Evolutionary conservation across 2,113 vertebrate genomes (phyloP).

Genomic region (Abramis brama): DNA sequence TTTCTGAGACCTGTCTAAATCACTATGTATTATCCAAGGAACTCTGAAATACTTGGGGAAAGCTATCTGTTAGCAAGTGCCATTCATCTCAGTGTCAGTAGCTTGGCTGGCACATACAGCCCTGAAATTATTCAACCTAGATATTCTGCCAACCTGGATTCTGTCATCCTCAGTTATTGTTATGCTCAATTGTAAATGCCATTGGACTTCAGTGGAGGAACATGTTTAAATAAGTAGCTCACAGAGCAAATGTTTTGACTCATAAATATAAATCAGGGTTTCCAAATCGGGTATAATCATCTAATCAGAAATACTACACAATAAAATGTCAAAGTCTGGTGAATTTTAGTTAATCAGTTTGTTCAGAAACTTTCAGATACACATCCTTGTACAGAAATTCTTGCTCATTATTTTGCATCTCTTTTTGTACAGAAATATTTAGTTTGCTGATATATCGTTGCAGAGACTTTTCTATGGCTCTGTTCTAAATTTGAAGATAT

Average conservation of each 20-base stretch:
- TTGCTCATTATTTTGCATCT: background rate
- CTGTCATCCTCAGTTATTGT: background rate
- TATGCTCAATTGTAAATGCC: background rate
- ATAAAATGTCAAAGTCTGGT: too few species aligned
- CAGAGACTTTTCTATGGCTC: background rate
- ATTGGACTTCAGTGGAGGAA: too few species aligned
- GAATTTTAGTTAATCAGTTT: background rate
- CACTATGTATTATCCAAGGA: background rate
- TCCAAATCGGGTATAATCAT: too few species aligned
- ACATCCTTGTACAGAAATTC: background rate
- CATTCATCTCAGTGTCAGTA: background rate
- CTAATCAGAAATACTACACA: too few species aligned
- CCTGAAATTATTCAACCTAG: background rate
- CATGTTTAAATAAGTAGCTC: too few species aligned
- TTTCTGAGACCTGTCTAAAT: background rate
- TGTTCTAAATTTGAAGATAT: background rate
- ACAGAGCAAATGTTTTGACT: too few species aligned
- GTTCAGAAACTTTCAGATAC: background rate
- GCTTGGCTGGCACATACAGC: background rate
- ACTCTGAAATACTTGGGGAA: background rate
- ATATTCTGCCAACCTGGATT: background rate
- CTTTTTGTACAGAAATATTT: background rate
- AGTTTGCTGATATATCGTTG: background rate
- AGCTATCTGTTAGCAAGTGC: background rate
- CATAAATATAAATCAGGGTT: too few species aligned